These are phyloP conservation scores for Taeniopygia guttata DNA, from an alignment of 2,797 vertebrate species.

Conservation along the genomic window DNA sequence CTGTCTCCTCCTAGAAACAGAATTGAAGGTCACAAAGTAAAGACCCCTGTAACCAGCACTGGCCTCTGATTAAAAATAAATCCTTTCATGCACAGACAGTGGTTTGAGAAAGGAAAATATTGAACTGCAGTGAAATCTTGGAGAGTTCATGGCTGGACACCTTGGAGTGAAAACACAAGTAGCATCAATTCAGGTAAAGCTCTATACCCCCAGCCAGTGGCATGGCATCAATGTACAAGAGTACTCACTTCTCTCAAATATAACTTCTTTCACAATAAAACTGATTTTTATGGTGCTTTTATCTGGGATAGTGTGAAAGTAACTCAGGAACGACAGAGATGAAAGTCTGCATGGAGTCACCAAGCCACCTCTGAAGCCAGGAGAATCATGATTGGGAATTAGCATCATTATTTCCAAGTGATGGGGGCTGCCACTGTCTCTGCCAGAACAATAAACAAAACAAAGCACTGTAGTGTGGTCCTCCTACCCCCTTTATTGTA, in stretches of 20 bases:
- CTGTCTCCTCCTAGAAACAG: slow-evolving; percentile 70
- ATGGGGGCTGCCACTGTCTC: not conserved
- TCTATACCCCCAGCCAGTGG: not conserved
- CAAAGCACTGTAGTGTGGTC: not conserved
- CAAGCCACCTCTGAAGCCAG: not conserved
- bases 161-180: not conserved
- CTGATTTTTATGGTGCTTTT: not conserved
- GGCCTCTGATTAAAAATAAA: slow-evolving; percentile 63
- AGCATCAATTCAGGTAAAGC: not conserved
- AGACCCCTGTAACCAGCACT: slow-evolving; percentile 52
- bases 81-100: slow-evolving; percentile 50
- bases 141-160: not conserved
- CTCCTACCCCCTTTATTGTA: not conserved
- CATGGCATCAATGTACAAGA: not conserved
- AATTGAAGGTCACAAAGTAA: slow-evolving; percentile 63
- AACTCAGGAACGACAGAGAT: not conserved
- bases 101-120: slow-evolving; percentile 41
- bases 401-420: not conserved
- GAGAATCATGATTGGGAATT: not conserved
- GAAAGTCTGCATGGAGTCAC: not conserved
- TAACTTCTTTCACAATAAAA: not conserved
- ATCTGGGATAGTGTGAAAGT: not conserved
- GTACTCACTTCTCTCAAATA: not conserved
- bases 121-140: slow-evolving; percentile 5
- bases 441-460: not conserved